These are phyloP conservation scores for Phthorimaea operculella DNA, from an alignment of 1,140 invertebrate genomes.

Conservation along the genomic window DNA sequence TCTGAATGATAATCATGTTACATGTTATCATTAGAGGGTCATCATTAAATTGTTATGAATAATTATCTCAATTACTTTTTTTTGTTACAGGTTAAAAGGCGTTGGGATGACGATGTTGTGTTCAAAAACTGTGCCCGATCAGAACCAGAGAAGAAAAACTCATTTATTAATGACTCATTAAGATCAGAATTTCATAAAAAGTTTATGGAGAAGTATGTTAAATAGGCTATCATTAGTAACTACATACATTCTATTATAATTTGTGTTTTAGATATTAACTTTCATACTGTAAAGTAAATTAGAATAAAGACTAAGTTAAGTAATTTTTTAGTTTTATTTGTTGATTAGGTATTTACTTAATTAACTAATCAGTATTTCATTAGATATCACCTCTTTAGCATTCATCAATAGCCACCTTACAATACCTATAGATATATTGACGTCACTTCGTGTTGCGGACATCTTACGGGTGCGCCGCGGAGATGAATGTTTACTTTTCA, in stretches of 20 bases:
- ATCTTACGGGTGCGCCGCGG: neutral
- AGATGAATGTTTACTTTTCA: conserved; percentile 48
- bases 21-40: no score
- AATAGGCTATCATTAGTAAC: conserved; percentile 71
- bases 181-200: conserved; percentile 99
- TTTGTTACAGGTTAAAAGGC: conserved; percentile 75
- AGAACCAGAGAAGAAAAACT: conserved; percentile 91
- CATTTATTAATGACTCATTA: conserved; percentile 98
- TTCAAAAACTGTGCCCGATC: conserved; percentile 99
- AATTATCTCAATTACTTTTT: no score
- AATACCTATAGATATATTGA: no score
- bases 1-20: no score
- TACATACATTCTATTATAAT: neutral
- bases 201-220: conserved; percentile 99
- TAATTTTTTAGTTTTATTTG: no score
- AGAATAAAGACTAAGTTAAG: neutral
- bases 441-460: no score
- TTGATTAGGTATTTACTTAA: no score
- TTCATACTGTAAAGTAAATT: neutral
- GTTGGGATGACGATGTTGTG: conserved; percentile 99
- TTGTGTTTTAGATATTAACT: neutral
- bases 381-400: no score
- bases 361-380: no score
- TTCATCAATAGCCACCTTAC: no score
- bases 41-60: no score